Evolutionary conservation across 2,113 vertebrate species (phyloP), one percentile per base, ranked within the genome.

Genomic region (Calidris pygmaea): DNA sequence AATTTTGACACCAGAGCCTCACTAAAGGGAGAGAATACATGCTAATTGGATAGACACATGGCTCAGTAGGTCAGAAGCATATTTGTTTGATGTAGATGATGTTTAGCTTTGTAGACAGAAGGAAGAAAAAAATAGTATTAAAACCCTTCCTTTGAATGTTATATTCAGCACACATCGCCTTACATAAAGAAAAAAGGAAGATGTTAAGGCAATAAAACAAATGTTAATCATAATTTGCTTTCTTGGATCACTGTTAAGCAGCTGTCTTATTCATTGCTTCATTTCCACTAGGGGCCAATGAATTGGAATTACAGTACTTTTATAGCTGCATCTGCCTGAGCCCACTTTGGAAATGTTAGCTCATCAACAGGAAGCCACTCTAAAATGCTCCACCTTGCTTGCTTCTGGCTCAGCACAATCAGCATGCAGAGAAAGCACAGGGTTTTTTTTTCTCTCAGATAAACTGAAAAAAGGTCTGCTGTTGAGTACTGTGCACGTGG

Each of bases 191-290:
- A 72, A 78, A 89, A 79, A 75, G 16, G 20, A 88, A 80, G 43
- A 45, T 55, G 11, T 85, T 92, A 92, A 86, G 55, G 70, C 87
- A 94, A 55, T 80, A 77, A 92, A 37, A 81, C 41, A 93, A 93
- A 95, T 0, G 13, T 92, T 93, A 87, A 93, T 94, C 75, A 91
- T 86, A 17, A 67, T 88, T 93, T 93, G 66, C 50, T 70, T 85
- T 89, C 75, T 91, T 96, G 75, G 77, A 77, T 94, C 68, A 63
- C 67, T 86, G 56, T 84, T 85, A 82, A 90, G 48, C 88, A 96
- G 93, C 88, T 96, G 93, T 94, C 79, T 90, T 65, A 70, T 58
- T 95, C 96, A 92, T 93, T 85, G 73, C 84, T 93, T 92, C 75
- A 75, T 87, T 95, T 95, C 73, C 82, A 80, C 85, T 41, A 30